phyloP scores from a whole-genome alignment of 2,113 vertebrate species.

The Passer domesticus region DNA sequence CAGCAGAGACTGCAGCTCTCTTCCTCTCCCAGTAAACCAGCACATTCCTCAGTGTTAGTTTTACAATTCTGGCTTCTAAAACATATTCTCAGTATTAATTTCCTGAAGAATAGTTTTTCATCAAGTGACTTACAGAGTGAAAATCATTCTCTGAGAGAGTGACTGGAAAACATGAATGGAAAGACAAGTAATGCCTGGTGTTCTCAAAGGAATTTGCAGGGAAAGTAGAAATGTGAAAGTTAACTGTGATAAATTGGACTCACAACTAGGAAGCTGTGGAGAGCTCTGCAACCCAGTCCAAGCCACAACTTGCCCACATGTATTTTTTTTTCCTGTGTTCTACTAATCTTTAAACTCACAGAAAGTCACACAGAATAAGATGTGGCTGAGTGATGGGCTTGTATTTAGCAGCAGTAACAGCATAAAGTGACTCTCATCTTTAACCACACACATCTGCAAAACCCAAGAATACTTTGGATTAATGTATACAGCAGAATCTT shows the following conservation, averaged over 20 bases:
- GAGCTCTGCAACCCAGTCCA: neutral
- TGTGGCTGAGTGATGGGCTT: fast-evolving
- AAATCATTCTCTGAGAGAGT: neutral
- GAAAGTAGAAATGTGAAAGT: neutral
- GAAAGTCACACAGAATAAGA: neutral
- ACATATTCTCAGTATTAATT: neutral
- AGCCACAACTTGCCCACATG: neutral
- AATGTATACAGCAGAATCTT: neutral
- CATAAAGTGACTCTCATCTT: neutral
- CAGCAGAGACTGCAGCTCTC: neutral
- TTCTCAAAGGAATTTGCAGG: neutral
- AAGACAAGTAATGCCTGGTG: neutral
- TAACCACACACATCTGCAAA: neutral
- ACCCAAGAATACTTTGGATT: neutral
- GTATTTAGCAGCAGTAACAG: neutral
- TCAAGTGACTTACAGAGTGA: neutral
- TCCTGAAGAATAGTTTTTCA: slow-evolving; percentile 14
- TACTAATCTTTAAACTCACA: neutral
- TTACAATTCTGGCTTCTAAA: neutral
- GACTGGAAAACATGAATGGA: neutral
- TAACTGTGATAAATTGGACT: slow-evolving; percentile 4
- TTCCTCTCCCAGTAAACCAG: neutral
- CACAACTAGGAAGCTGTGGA: neutral
- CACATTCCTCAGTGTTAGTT: neutral
- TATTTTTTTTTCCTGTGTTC: neutral